Base-by-base conservation (phyloP, 2,113 vertebrate species). In the Vulpes ferrilata region DNA sequence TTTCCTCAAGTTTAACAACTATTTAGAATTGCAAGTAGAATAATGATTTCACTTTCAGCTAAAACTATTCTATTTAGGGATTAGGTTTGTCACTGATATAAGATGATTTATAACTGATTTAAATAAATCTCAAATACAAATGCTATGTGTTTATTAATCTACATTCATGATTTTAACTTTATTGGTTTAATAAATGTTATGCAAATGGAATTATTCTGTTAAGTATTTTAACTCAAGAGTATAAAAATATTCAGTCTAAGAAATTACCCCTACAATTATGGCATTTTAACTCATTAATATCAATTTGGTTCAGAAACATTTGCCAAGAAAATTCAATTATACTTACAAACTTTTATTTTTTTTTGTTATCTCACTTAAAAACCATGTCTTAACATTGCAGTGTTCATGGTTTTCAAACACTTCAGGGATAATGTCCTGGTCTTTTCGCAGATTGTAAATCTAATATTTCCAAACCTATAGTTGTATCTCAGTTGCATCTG, bases 121-220 rank as follows among this genome's bases (percentile, higher is more conserved):
- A 94, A 94, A 64, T 86, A 96, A 92, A 95, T 88, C 53, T 81
- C 27, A 87, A 91, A 65, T 76, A 76, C 2, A 92, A 91, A 84
- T 80, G 23, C 20, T 86, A 27, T 51, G 15, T 88, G 20, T 69
- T 92, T 93, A 95, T 85, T 73, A 95, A 85, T 65, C 60, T 88
- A 12, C 7, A 81, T 73, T 27, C 43, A 60, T 85, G 60, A 80
- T 88, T 90, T 90, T 95, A 67, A 88, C 74, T 81, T 89, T 67
- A 97, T 67, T 64, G 78, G 53, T 93, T 43, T 59, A 59, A 86
- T 59, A 78, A 80, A 87, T 73, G 35, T 69, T 89, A n/a, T 16
- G 43, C 20, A 74, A 74, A 51, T 69, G 25, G 38, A 88, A 95
- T 92, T 79, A 96, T 97, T 91, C 25, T 88, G 38, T 79, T 79